Base-by-base conservation (phyloP, 2,797 vertebrate genomes). In the Holocentrus rufus region DNA sequence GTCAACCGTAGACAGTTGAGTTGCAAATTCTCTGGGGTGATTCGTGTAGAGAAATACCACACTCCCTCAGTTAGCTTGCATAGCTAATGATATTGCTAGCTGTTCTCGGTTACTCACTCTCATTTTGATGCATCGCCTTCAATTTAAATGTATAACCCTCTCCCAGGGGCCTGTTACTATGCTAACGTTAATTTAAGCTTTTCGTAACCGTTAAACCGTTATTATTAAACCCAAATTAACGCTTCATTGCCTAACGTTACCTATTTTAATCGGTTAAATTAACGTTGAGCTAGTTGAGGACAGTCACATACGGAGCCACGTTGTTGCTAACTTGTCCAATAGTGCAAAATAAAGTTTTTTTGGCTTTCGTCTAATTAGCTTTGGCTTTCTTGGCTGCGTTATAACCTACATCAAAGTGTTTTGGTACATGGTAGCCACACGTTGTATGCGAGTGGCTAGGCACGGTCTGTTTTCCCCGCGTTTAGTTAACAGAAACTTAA, bases 151-250 rank as follows among this genome's bases (percentile, higher is more conserved):
- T 10, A 42, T 6, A 36, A 22, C 30, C 30, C 17, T 39, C 22
- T 65, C 79, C 50, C 25, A 9, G 39, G 76, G 66, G 84, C 75
- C 87, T 79, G 67, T n/a, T n/a, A 63, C 76, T 76, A 20, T n/a
- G 82, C 85, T 83, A 69, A 59, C 34, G 62, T 55, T 69, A 79
- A 85, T 67, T 74, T 31, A 17, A 56, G 67, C 72, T 75, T n/a
- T 25, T 64, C 36, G 60, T 20, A 64, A 68, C 58, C 70, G 56
- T 77, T 62, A 67, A 76, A 71, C 66, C 65, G 64, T 20, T 65
- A 70, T 60, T 44, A 23, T 68, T 1, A 22, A 23, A 22, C 3
- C 22, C 23, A 22, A 54, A 25, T 54, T 25, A 11, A 54, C 3
- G 14, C 52, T 25, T 22, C 52, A 25, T 22, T 22, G 52, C 52